Percentiles rank a stretch among this genome's conserved stretches.
Evolutionary conservation across 1,140 invertebrate species (phyloP).

Genomic region (Drosophila parabipectinata): DNA sequence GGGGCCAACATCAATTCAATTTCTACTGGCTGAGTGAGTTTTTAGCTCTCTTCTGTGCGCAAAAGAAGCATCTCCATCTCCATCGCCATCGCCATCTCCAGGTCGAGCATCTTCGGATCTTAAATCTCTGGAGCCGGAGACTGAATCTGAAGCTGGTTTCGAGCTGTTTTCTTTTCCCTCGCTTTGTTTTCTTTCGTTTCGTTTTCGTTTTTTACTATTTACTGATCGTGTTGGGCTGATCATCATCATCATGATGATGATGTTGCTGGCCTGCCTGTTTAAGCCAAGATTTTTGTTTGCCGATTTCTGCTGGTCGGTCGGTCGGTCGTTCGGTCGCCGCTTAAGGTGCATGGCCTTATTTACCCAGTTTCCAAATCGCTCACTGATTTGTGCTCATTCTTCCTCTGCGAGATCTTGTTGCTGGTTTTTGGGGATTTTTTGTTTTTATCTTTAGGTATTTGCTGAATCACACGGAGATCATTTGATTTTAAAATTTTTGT

Average conservation of each 20-base stretch:
- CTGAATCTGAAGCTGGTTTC: slow-evolving; percentile 32
- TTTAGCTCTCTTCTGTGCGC: slow-evolving; percentile 36
- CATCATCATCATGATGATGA: slow-evolving; percentile 28
- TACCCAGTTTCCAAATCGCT: slow-evolving; percentile 77
- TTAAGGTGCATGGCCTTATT: slow-evolving; percentile 83
- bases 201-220: slow-evolving; percentile 65
- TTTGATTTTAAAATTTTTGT: slow-evolving; percentile 50
- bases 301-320: slow-evolving; percentile 9
- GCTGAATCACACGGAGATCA: slow-evolving; percentile 67
- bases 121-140: slow-evolving; percentile 29
- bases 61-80: slow-evolving; percentile 54
- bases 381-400: slow-evolving; percentile 44
- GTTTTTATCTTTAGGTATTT: slow-evolving; percentile 23
- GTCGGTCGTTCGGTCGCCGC: slow-evolving; percentile 4
- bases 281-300: slow-evolving; percentile 34
- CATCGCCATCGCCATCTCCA: slow-evolving; percentile 30
- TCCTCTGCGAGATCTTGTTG: slow-evolving; percentile 2
- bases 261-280: slow-evolving; percentile 8
- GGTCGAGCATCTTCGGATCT: slow-evolving; percentile 42
- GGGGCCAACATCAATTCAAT: slow-evolving; percentile 75
- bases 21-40: slow-evolving; percentile 80
- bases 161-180: slow-evolving; percentile 49
- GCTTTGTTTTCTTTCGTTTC: slow-evolving; percentile 49
- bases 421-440: slow-evolving; percentile 4
- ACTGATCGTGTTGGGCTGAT: slow-evolving; percentile 34